Evolutionary conservation across 2,797 vertebrate genomes (phyloP).

Genomic region (Cuculus canorus): DNA sequence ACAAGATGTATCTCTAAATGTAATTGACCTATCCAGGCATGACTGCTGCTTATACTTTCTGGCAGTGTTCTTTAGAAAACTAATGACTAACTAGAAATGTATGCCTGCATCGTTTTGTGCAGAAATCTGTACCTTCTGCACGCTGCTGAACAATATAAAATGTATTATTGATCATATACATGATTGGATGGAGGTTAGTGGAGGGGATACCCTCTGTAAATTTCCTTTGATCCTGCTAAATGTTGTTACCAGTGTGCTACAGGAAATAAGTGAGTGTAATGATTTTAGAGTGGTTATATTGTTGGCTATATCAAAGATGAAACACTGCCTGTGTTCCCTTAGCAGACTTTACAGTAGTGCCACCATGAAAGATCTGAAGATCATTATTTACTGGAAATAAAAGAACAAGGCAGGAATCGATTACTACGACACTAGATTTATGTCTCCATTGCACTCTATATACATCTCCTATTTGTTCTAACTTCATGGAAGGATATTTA

Average conservation of each 20-base stretch:
- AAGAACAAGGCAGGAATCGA: conserved; percentile 82
- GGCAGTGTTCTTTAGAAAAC: not conserved
- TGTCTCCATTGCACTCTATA: conserved; percentile 77
- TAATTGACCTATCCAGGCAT: not conserved
- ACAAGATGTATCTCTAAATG: not conserved
- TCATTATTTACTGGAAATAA: conserved; percentile 84
- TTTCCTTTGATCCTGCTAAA: conserved; percentile 63
- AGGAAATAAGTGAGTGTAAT: conserved; percentile 60
- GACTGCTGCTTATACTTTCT: not conserved
- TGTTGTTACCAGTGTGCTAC: conserved; percentile 8
- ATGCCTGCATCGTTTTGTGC: not conserved
- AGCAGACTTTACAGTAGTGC: conserved; percentile 63
- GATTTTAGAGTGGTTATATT: conserved; percentile 47
- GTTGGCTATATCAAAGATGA: conserved; percentile 55
- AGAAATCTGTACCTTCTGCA: conserved; percentile 31
- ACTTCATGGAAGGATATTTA: conserved; percentile 81
- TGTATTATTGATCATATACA: conserved; percentile 57
- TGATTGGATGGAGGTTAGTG: conserved; percentile 49
- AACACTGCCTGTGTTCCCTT: conserved; percentile 52
- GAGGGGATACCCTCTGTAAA: conserved; percentile 36
- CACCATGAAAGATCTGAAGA: conserved; percentile 78
- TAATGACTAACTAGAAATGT: not conserved
- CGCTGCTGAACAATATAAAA: conserved; percentile 3
- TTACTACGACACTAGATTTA: conserved; percentile 79
- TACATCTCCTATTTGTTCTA: conserved; percentile 81